These are phyloP conservation scores for Forbesichthys agassizii DNA, from an alignment of 2,113 vertebrate species.

Conservation along the genomic window DNA sequence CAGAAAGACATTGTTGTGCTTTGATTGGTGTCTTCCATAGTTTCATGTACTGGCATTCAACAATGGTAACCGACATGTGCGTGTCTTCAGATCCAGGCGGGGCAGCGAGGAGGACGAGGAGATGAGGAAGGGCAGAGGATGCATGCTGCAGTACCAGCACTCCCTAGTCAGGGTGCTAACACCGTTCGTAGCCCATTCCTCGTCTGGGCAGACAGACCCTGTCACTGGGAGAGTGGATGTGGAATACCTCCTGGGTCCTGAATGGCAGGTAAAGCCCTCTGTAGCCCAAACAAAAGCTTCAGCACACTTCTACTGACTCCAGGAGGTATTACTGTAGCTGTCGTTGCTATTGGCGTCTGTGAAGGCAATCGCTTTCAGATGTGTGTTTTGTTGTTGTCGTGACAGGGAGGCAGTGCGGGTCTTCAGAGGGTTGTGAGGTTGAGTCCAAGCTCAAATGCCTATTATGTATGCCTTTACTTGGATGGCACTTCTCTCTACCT, in stretches of 20 bases:
- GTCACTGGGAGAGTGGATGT: conserved; percentile 50
- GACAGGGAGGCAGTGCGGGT: no score
- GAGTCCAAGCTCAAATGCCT: no score
- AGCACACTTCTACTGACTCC: background rate
- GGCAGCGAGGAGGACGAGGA: conserved; percentile 91
- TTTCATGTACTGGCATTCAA: no score
- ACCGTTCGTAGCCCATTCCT: conserved; percentile 82
- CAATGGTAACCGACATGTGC: background rate
- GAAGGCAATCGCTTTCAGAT: background rate
- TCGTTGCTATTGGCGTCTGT: background rate
- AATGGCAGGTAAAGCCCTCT: conserved; percentile 81
- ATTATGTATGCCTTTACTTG: no score
- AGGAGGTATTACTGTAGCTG: background rate
- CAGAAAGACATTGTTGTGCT: conserved; percentile 8
- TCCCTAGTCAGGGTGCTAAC: conserved; percentile 85
- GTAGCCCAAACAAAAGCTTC: background rate
- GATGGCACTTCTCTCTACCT: no score
- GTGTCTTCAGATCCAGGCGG: conserved; percentile 77
- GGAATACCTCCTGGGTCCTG: conserved; percentile 83
- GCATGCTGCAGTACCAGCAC: conserved; percentile 92
- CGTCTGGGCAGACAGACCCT: conserved; percentile 34
- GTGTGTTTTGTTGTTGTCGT: background rate
- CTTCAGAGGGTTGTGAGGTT: no score
- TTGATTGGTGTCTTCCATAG: no score
- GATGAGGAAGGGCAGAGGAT: conserved; percentile 83